phyloP scores from a whole-genome alignment of 2,797 vertebrate species.

The Eupleurogrammus muticus region DNA sequence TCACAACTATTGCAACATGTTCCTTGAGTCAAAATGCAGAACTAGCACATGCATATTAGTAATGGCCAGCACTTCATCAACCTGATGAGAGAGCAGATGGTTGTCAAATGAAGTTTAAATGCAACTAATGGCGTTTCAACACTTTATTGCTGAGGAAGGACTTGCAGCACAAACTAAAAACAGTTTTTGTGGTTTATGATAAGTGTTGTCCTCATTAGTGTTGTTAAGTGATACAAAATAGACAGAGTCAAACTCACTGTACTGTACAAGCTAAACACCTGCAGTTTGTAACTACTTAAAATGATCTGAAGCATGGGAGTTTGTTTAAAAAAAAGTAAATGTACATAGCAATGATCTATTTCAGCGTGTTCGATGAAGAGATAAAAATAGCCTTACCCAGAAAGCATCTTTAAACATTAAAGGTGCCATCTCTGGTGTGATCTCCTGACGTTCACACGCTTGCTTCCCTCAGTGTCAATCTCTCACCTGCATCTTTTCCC shows the following conservation, averaged over 20 bases:
- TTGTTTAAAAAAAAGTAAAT: not conserved
- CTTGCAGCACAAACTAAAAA: not conserved
- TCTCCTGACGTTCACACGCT: slow-evolving; percentile 29
- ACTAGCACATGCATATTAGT: slow-evolving; percentile 25
- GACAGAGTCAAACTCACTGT: not conserved
- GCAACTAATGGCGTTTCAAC: not conserved
- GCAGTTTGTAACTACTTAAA: not conserved
- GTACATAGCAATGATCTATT: not conserved
- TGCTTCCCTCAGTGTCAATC: slow-evolving; percentile 1
- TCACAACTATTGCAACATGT: slow-evolving; percentile 57
- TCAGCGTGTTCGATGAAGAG: not conserved
- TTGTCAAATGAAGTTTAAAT: not conserved
- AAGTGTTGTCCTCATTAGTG: not conserved
- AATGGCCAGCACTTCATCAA: slow-evolving; percentile 18
- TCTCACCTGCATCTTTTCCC: not conserved
- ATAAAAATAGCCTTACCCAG: slow-evolving; percentile 89
- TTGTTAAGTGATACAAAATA: not conserved
- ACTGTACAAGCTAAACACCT: not conserved
- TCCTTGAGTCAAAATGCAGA: slow-evolving; percentile 71
- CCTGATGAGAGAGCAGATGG: not conserved
- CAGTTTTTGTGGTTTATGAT: slow-evolving; percentile 1
- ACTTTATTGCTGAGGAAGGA: not conserved
- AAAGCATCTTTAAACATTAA: slow-evolving; percentile 92
- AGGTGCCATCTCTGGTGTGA: slow-evolving; percentile 63
- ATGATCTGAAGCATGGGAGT: not conserved